Conservation (phyloP, 2,797 vertebrate species). For the Sandelia bainsii region DNA sequence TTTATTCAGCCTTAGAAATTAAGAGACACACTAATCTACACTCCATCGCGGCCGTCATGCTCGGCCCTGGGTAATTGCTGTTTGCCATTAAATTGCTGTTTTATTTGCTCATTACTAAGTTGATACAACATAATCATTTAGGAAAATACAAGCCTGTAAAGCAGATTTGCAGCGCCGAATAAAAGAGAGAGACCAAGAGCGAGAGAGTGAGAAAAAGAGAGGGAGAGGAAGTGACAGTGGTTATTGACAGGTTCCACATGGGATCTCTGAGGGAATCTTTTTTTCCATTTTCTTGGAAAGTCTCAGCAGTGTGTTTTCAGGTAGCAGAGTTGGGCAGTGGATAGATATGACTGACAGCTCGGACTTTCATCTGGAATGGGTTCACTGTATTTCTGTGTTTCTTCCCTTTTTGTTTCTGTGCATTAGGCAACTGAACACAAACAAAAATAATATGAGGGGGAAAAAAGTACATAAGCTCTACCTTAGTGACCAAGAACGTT, state of each 20-base stretch:
- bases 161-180: too few species aligned
- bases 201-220: not conserved
- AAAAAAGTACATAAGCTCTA: not conserved
- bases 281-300: not conserved
- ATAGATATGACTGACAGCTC: constrained; percentile 44
- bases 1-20: not conserved
- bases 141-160: not conserved
- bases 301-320: not conserved
- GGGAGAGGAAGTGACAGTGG: constrained; percentile 12
- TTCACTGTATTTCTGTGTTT: not conserved
- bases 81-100: not conserved
- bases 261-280: constrained; percentile 10
- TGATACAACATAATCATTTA: not conserved
- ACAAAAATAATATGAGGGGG: not conserved
- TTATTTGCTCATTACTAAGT: not conserved
- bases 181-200: not conserved
- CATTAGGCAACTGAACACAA: constrained; percentile 1
- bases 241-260: constrained; percentile 15
- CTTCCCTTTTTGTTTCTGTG: not conserved
- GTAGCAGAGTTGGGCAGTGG: constrained; percentile 15
- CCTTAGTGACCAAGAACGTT: not conserved
- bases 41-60: too few species aligned
- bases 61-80: not conserved
- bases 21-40: too few species aligned
- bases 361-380: constrained; percentile 36